Base-by-base conservation (phyloP, 2,888 invertebrate genomes). In the Stenoptilia bipunctidactyla region DNA sequence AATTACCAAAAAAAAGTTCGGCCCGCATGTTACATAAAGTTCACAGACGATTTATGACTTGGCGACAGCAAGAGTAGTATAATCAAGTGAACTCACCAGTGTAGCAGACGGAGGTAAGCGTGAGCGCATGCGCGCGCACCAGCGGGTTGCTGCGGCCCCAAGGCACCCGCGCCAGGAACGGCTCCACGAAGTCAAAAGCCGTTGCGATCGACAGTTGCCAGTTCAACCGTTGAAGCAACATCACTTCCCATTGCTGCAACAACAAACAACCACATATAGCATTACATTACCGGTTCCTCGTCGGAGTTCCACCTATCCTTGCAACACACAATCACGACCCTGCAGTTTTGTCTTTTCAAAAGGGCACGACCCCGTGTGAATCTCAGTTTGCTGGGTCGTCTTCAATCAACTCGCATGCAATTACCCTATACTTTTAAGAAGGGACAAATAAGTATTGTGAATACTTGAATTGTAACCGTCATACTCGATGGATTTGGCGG, bases 201-300 rank as follows among this genome's bases (percentile, higher is more conserved):
- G 93, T 93, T 40, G 93, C 87, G 15, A 90, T 87, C 20, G 90
- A 89, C 50, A 92, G 80, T 72, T 93, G 91, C 94, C 94, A 94
- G 61, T 91, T 87, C 48, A 94, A 73, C 61, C 89, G 88, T 48
- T 89, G 89, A 49, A 94, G 80, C 27, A 94, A 85, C 67, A 92
- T 76, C 53, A 92, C 76, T 75, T 94, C 94, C 92, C 92, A 93
- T 68, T 87, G 88, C 93, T 93, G 85, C 48, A 74, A 77, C 58
- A 73, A 74, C 57, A 48, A 42, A 20, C 20, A 20, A 48, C 49
- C 52, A 51, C 25, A 20, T 30, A 30, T 30, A n/a, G 10, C n/a
- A 4, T 20, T 20, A 20, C 8, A 20, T 20, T n/a, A 30, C 30
- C 30, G 30, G 30, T 30, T 30, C 30, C 12, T 2, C 30, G n/a